Percentiles rank a stretch among this genome's conserved stretches.
Conservation (phyloP, 2,888 invertebrate genomes). For the Cephus rjabovi region DNA sequence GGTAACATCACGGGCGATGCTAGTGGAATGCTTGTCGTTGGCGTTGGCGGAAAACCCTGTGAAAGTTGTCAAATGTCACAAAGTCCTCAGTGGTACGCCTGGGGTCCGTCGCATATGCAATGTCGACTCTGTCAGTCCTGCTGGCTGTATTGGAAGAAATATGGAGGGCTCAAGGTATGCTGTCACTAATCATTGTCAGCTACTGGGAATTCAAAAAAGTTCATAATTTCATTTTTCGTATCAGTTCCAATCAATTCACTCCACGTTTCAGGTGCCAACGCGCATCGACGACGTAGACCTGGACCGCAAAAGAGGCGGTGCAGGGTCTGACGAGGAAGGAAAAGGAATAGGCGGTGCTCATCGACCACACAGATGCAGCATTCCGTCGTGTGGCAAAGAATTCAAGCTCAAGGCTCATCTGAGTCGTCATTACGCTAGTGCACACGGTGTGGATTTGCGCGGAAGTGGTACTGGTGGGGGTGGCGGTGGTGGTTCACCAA, state of each 20-base stretch:
- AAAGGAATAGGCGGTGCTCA: constrained; percentile 74
- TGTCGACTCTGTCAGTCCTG: constrained; percentile 93
- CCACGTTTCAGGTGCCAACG: constrained; percentile 52
- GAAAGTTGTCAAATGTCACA: constrained; percentile 86
- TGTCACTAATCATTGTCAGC: neutral
- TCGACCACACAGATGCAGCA: constrained; percentile 89
- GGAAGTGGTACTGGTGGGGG: constrained; percentile 46
- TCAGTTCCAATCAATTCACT: neutral
- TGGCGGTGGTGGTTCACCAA: constrained; percentile 72
- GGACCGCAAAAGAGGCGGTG: constrained; percentile 60
- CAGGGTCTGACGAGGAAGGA: constrained; percentile 63
- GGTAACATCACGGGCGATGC: constrained; percentile 73
- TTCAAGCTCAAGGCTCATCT: constrained; percentile 96
- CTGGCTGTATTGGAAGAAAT: constrained; percentile 99
- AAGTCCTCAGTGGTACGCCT: constrained; percentile 94
- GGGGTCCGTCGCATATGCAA: constrained; percentile 94
- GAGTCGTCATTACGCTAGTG: constrained; percentile 92
- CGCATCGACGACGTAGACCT: constrained; percentile 61
- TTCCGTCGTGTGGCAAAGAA: constrained; percentile 93
- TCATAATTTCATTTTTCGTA: neutral
- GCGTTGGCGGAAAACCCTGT: constrained; percentile 79
- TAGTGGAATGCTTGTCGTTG: constrained; percentile 69
- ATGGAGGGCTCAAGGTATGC: constrained; percentile 90
- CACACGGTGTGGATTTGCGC: constrained; percentile 77
- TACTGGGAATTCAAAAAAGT: neutral